phyloP scores from a whole-genome alignment of 2,797 vertebrate species.

The Falco berigora region DNA sequence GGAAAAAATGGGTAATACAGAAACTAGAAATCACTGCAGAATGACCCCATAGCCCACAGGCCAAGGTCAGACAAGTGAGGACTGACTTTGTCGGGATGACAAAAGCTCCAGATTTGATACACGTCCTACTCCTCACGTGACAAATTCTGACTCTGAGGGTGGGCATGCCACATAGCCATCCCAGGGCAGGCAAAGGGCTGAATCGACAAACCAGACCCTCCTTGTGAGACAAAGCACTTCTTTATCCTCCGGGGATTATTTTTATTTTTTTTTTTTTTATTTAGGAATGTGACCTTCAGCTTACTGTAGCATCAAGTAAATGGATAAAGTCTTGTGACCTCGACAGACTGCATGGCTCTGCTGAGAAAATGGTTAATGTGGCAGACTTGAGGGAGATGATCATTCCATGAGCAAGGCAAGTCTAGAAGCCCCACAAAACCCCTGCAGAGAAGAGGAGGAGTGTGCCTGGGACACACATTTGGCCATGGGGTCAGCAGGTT shows the following conservation, averaged over 20 bases:
- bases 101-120: not conserved
- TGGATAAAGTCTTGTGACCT: not conserved
- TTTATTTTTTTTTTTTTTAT: not conserved
- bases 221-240: not conserved
- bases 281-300: not conserved
- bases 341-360: not conserved
- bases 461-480: rapidly evolving
- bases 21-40: not conserved
- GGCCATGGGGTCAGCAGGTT: not conserved
- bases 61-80: not conserved
- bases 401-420: not conserved
- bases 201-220: not conserved
- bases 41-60: not conserved
- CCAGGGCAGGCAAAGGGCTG: not conserved
- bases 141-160: not conserved
- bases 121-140: not conserved
- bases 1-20: not conserved
- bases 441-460: not conserved
- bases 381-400: not conserved
- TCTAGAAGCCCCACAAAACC: not conserved
- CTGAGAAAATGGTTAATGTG: not conserved
- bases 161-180: not conserved
- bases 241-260: not conserved
- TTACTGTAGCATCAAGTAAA: not conserved
- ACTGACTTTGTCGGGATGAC: not conserved